Base-by-base conservation (phyloP, 2,888 invertebrate genomes). In the Phengaris alcon region DNA sequence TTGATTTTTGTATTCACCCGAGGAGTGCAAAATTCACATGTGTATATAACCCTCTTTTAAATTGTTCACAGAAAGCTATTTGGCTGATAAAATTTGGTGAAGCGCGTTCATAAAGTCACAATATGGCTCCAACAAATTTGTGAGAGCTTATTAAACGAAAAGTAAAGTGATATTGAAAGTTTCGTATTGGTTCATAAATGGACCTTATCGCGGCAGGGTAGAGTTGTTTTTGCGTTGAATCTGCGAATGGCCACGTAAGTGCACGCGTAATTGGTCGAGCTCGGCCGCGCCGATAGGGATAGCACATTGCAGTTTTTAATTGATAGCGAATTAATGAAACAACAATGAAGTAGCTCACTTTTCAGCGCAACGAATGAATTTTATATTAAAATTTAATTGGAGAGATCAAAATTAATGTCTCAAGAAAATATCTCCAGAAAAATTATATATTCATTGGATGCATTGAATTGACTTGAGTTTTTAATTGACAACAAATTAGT, bases 191-290 rank as follows among this genome's bases (percentile, higher is more conserved):
- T 13, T 7, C 13, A 10, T 12, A 6, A 51, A 6, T 48, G 15
- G 12, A 54, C 35, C 35, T 72, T 72, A 72, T 7, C 35, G 13
- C 54, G 35, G 10, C 12, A 35, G 10, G 35, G 22, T 72, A 72
- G 35, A 54, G 54, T 72, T 52, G 22, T 54, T 72, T 72, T 72
- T 72, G 22, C 35, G 9, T 52, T 72, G 54, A 35, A 6, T 44
- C 22, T 9, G 35, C 52, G 9, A 72, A 75, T 64, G 12, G 73
- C 46, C 72, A 73, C 75, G 75, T 77, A 75, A 77, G 77, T 76
- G 74, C 69, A 77, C 76, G 76, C 75, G 75, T 76, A 76, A 77
- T 77, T 76, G 77, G 76, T 75, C 75, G 77, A 75, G 76, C 75
- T 77, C 73, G 76, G 75, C 74, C 72, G 69, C 68, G 70, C 35